These are phyloP conservation scores for Silurus lanzhouensis DNA, from an alignment of 2,797 vertebrate species.

Conservation along the genomic window DNA sequence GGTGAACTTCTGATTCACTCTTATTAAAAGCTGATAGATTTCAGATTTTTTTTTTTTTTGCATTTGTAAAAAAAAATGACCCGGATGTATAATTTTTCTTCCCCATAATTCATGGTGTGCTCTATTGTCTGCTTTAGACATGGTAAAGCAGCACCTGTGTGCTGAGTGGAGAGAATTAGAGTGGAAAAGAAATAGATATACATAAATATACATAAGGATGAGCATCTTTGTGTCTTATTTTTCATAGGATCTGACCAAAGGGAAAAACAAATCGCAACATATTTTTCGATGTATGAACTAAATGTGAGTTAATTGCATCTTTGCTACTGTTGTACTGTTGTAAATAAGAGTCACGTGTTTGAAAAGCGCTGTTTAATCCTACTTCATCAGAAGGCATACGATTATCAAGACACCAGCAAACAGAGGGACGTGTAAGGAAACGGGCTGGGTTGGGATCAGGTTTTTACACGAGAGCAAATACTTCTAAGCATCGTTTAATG, in stretches of 20 bases:
- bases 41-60: slow-evolving; percentile 21
- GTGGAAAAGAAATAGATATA: neutral
- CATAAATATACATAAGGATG: neutral
- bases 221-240: slow-evolving; percentile 18
- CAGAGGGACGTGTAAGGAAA: slow-evolving; percentile 26
- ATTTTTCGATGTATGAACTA: slow-evolving; percentile 35
- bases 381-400: slow-evolving; percentile 34
- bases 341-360: slow-evolving; percentile 25
- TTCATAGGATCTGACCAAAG: slow-evolving; percentile 51
- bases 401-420: slow-evolving; percentile 56
- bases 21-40: slow-evolving; percentile 21
- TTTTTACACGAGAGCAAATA: slow-evolving; percentile 50
- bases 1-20: slow-evolving; percentile 58
- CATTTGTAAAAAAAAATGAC: neutral
- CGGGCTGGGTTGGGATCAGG: slow-evolving; percentile 22
- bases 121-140: slow-evolving; percentile 4
- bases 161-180: no score
- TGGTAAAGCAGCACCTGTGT: neutral
- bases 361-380: neutral
- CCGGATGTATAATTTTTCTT: neutral
- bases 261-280: slow-evolving; percentile 21
- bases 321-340: slow-evolving; percentile 30
- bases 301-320: slow-evolving; percentile 29
- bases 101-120: neutral
- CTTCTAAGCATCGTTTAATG: slow-evolving; percentile 55